Conservation (phyloP, 2,888 invertebrate genomes). For the Chelonus formosanus region DNA sequence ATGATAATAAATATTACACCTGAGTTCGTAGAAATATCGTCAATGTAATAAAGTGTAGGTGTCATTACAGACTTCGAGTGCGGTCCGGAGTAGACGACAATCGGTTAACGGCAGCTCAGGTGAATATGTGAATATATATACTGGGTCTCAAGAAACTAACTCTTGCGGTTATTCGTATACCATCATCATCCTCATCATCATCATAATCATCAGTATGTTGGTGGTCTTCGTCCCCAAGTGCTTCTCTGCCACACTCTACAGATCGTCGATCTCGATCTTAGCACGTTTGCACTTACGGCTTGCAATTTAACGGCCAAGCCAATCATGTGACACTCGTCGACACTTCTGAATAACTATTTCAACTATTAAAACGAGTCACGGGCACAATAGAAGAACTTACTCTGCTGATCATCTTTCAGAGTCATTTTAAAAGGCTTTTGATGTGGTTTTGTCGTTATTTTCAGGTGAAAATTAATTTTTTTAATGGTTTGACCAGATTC, state of each 20-base stretch:
- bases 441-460: not conserved
- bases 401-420: conserved; percentile 23
- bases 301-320: conserved; percentile 24
- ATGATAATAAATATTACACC: conserved; percentile 25
- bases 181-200: not conserved
- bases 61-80: conserved; percentile 26
- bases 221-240: conserved; percentile 19
- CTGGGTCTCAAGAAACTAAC: not conserved
- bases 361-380: conserved; percentile 28
- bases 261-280: conserved; percentile 27
- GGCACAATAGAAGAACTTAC: not conserved
- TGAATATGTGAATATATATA: no score
- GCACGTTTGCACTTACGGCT: conserved; percentile 15
- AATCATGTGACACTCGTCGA: conserved; percentile 23
- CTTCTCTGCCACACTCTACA: not conserved
- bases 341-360: conserved; percentile 5
- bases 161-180: conserved; percentile 1
- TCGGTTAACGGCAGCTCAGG: not conserved
- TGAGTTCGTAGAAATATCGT: conserved; percentile 28
- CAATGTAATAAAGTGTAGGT: conserved; percentile 27
- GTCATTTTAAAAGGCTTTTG: not conserved
- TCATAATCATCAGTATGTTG: conserved; percentile 19
- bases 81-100: conserved; percentile 6
- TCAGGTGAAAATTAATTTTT: not conserved
- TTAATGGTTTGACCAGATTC: no score